A percentile compares a stretch with the other conserved stretches of the same genome.
phyloP scores from a whole-genome alignment of 2,888 invertebrate genomes.

The Cephus spinipes region DNA sequence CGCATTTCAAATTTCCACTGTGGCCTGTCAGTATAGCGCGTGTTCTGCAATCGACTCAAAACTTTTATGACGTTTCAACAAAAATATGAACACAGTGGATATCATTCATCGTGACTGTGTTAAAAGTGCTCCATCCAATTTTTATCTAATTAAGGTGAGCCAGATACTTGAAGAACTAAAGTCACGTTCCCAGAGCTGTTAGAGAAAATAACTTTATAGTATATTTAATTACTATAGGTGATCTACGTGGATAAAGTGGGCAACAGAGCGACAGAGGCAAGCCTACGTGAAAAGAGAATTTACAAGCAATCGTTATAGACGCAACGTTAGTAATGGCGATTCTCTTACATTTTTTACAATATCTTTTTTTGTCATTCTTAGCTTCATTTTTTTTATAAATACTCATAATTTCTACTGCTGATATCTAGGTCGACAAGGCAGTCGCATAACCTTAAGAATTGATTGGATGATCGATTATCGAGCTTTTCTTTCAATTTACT shows the following conservation, averaged over 20 bases:
- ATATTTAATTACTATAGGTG: not conserved
- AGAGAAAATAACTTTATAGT: not conserved
- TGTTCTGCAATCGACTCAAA: not conserved
- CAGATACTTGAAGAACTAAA: not conserved
- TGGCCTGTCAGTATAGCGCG: not conserved
- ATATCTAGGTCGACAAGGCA: not conserved
- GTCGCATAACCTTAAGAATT: not conserved
- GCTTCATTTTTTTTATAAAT: not conserved
- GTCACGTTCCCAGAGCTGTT: not conserved
- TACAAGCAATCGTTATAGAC: not conserved
- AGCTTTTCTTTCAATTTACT: not conserved
- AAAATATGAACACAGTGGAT: not conserved
- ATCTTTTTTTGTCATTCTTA: not conserved
- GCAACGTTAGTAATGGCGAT: not conserved
- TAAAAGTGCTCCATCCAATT: not conserved
- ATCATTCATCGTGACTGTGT: not conserved
- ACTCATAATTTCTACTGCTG: not conserved
- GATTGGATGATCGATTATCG: not conserved
- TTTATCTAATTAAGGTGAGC: not conserved
- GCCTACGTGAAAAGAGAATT: conserved; percentile 17
- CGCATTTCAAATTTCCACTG: not conserved
- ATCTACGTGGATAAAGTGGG: conserved; percentile 7
- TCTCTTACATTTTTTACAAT: not conserved
- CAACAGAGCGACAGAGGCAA: conserved; percentile 34
- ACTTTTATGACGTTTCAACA: not conserved